Percentiles rank a stretch among this genome's conserved stretches.
Evolutionary conservation across 2,797 vertebrate genomes (phyloP).

Genomic region (Tarsius wallacei): DNA sequence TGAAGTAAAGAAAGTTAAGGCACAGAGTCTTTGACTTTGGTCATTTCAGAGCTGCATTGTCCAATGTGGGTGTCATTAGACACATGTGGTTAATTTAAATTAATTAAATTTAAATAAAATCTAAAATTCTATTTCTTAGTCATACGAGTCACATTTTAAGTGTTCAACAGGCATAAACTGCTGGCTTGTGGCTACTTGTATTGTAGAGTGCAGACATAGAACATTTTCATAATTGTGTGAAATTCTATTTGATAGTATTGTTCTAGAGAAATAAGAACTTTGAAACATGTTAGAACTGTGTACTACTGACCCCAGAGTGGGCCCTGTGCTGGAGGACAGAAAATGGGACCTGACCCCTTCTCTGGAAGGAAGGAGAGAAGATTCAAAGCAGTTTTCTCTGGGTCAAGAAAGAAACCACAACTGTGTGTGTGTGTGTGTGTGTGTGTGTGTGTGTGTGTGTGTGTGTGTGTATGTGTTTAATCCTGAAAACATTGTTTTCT

Average conservation of each 20-base stretch:
- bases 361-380: not conserved
- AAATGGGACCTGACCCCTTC: not conserved
- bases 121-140: constrained; percentile 44
- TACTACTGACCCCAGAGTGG: not conserved
- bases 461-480: not conserved
- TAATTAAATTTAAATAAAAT: constrained; percentile 17
- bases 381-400: constrained; percentile 21
- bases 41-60: constrained; percentile 10
- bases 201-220: not conserved
- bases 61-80: not conserved
- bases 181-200: not conserved
- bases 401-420: not conserved
- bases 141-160: constrained; percentile 15
- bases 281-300: constrained; percentile 8
- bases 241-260: not conserved
- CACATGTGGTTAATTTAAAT: not conserved
- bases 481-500: constrained; percentile 21
- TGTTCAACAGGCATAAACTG: not conserved
- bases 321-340: not conserved
- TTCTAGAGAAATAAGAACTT: constrained; percentile 42
- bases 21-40: not conserved
- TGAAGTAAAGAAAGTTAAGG: constrained; percentile 23
- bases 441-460: not conserved
- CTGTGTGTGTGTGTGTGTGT: not conserved
- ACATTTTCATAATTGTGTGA: not conserved